A percentile compares a stretch with the other conserved stretches of the same genome.
Conservation (phyloP, 2,888 invertebrate genomes). For the Drosophila colorata region DNA sequence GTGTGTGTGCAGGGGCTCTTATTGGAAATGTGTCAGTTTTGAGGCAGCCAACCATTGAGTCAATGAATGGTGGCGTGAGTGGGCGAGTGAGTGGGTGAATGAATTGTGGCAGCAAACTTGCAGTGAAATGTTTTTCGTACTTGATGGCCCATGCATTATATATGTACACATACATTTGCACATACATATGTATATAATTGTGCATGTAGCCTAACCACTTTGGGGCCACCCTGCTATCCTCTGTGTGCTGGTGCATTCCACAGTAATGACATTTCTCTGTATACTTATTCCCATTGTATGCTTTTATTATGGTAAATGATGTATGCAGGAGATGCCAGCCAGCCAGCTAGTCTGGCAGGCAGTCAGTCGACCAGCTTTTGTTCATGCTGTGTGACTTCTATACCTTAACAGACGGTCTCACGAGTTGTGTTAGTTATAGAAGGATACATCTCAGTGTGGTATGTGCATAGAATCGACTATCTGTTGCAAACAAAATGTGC, state of each 20-base stretch:
- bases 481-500: background rate
- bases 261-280: slow-evolving; percentile 16
- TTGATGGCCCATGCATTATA: slow-evolving; percentile 11
- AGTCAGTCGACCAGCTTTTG: slow-evolving; percentile 6
- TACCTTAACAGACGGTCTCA: background rate
- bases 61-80: background rate
- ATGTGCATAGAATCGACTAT: background rate
- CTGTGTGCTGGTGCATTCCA: background rate
- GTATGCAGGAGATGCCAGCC: slow-evolving; percentile 15
- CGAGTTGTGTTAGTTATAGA: background rate
- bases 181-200: background rate
- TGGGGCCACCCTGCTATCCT: background rate
- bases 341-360: background rate
- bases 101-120: slow-evolving; percentile 3
- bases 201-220: background rate
- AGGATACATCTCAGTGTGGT: background rate
- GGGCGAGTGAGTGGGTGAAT: background rate
- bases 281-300: slow-evolving; percentile 1
- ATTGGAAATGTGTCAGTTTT: slow-evolving; percentile 37
- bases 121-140: slow-evolving; percentile 14
- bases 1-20: background rate
- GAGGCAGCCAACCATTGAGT: background rate
- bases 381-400: slow-evolving; percentile 16
- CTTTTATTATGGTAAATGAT: slow-evolving; percentile 30
- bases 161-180: background rate